Evolutionary conservation across 2,888 invertebrate species (phyloP), one percentile per base, ranked within the genome.

Genomic region (Luperina testacea): DNA sequence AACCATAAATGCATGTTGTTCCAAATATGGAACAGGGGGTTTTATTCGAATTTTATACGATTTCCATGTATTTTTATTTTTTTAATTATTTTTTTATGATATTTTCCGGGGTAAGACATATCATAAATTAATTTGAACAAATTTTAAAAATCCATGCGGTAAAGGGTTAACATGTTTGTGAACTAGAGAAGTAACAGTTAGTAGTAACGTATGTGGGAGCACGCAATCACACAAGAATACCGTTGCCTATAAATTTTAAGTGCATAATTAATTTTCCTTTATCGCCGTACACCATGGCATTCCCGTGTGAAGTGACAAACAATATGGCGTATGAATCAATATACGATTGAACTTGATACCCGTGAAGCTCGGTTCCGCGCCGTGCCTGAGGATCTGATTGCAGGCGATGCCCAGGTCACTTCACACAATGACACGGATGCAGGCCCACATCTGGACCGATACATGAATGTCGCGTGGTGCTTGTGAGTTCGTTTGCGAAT

Each of bases 281-380:
- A 85, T 85, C 67, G 76, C 76, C 77, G 80, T 82, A 77, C 73
- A 81, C 83, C 86, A 87, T 82, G 76, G 67, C 80, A 88, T 89
- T 91, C 89, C 87, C 91, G 86, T 91, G 91, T 88, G 87, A 88
- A 90, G 85, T 87, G 79, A 81, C 82, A 75, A 87, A 82, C 78
- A 80, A 82, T 81, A 80, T 81, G 72, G 68, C 73, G 70, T 76
- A 83, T 84, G 82, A 81, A 85, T 83, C 78, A 82, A 83, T 87
- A 79, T 82, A 81, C 70, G 78, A 83, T 85, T 77, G 92, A 93
- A 96, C 91, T 90, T 87, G 94, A 96, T 96, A 96, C 91, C 92
- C 95, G 95, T 95, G 95, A 89, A 86, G 80, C 77, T 77, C 79
- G 88, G 94, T 95, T 94, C 93, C 93, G 93, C 92, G 85, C 85